These are phyloP conservation scores for Columba janthina DNA, from an alignment of 2,113 vertebrate species.

Conservation along the genomic window DNA sequence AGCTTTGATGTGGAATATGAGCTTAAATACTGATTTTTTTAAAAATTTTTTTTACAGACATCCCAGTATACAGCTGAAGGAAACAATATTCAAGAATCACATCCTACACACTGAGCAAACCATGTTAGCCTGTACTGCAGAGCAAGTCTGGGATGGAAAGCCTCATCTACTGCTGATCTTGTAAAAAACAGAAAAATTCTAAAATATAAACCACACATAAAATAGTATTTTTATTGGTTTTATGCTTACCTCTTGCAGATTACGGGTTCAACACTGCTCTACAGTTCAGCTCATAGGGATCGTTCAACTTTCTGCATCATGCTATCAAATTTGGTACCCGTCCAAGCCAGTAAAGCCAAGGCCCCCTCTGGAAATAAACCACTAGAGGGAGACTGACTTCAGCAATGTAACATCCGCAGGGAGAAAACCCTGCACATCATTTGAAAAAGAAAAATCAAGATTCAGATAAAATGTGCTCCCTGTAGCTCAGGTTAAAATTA, in stretches of 20 bases:
- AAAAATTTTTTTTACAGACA: neutral
- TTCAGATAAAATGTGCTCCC: neutral
- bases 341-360: neutral
- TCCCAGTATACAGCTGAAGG: neutral
- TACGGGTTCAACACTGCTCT: neutral
- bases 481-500: neutral
- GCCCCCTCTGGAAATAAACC: constrained; percentile 41
- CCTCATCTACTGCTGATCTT: neutral
- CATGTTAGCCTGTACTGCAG: neutral
- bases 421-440: neutral
- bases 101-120: neutral
- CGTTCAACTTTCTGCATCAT: neutral
- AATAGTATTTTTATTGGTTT: neutral
- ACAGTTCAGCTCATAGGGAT: neutral
- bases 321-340: neutral
- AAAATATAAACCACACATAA: neutral
- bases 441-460: neutral
- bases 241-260: neutral
- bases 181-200: neutral
- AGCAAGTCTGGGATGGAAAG: neutral
- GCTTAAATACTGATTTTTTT: neutral
- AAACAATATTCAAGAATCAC: neutral
- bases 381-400: constrained; percentile 68
- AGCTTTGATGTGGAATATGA: constrained; percentile 22
- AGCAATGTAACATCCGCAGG: neutral